A percentile compares a stretch with the other conserved stretches of the same genome.
phyloP scores from a whole-genome alignment of 2,113 vertebrate genomes.

The Dolichotis patagonum region DNA sequence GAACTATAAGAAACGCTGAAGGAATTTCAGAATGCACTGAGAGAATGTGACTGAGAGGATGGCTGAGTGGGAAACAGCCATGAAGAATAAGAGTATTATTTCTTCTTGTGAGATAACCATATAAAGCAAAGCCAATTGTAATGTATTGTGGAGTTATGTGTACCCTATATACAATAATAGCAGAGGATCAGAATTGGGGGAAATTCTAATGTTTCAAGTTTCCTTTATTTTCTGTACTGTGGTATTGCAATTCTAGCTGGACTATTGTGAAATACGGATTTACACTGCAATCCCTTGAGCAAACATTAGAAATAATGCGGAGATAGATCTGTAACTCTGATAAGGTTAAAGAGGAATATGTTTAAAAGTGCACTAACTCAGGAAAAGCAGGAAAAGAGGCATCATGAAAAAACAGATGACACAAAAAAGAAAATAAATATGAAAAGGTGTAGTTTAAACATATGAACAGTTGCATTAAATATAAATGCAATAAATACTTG shows the following conservation, averaged over 20 bases:
- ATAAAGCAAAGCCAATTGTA: neutral
- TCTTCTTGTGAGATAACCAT: neutral
- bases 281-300: neutral
- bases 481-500: constrained; percentile 4
- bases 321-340: neutral
- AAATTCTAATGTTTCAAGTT: neutral
- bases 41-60: neutral
- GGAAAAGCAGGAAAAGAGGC: neutral
- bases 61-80: neutral
- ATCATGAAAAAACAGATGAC: neutral
- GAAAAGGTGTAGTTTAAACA: neutral
- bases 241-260: neutral
- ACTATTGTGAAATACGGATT: neutral
- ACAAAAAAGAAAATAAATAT: neutral
- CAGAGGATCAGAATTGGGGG: neutral
- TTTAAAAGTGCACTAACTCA: neutral
- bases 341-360: neutral
- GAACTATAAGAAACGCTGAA: neutral
- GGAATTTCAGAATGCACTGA: neutral
- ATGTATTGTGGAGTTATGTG: neutral
- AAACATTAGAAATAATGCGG: neutral
- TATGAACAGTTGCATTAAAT: neutral
- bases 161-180: neutral
- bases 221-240: neutral
- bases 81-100: neutral